Base-by-base conservation (phyloP, 2,113 vertebrate species). In the Corydoras sp. region DNA sequence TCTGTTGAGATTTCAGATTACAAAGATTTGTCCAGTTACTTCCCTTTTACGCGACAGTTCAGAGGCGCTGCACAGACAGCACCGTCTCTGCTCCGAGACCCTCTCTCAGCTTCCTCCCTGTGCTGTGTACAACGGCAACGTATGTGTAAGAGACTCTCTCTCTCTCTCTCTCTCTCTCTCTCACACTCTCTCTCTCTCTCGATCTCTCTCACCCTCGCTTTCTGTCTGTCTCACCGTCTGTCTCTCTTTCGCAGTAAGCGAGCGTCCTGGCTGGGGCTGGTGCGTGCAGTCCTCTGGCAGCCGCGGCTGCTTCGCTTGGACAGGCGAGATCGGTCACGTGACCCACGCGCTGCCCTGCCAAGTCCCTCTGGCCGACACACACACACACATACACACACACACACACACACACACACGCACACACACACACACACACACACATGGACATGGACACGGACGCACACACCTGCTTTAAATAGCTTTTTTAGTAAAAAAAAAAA, bases 291-390 rank as follows among this genome's bases (percentile, higher is more conserved):
- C 77, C 68, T 76, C 73, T 69, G 73, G 71, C 71, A 80, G 78
- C 10, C 66, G 79, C 76, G 32, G 56, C 68, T 69, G 72, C 71
- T 56, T 56, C 51, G 76, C 76, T 68, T 76, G 79, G 64, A 78
- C 78, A 78, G 72, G 63, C 75, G 32, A 76, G 72, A 62, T 53
- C 65, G 69, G 72, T 82, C 82, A 83, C 83, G 76, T 84, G 83
- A 79, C 70, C 74, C 54, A 56, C 3, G 63, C 30, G 65, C 71
- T 54, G 75, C 78, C 71, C 72, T 55, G 62, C 65, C 35, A 69
- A 74, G 75, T 74, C 58, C 76, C 77, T 63, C 69, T 62, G 70
- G 72, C 54, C 71, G 51, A 65, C 50, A 55, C 74, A 58, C 60
- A 29, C 31, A 63, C 49, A 18, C 15, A 32, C 6, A 61, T 2